phyloP scores from a whole-genome alignment of 2,888 invertebrate species.

The Pollenia angustigena region DNA sequence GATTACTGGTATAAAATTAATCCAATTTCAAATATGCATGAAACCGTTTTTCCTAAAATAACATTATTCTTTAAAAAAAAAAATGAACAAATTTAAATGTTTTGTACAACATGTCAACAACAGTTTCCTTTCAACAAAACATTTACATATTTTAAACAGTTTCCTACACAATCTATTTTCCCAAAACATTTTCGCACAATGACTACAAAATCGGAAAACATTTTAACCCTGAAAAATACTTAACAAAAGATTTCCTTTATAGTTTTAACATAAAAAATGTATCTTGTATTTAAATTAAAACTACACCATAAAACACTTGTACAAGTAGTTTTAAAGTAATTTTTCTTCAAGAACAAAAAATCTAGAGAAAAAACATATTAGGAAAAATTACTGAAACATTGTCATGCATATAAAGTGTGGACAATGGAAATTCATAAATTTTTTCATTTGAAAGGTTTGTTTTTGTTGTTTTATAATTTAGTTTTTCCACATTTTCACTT shows the following conservation, averaged over 20 bases:
- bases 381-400: conserved; percentile 8
- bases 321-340: conserved; percentile 22
- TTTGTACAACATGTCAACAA: too few relatives aligned
- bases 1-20: too few relatives aligned
- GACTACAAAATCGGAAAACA: conserved; percentile 8
- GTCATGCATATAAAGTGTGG: conserved; percentile 17
- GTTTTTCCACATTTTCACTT: conserved; percentile 10
- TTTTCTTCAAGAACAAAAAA: conserved; percentile 26
- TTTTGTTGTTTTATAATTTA: conserved; percentile 22
- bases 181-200: background rate
- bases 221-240: background rate
- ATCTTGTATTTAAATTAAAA: conserved; percentile 28
- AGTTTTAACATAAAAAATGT: background rate
- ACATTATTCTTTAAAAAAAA: too few relatives aligned
- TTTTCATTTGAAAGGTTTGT: background rate
- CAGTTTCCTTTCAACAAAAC: background rate
- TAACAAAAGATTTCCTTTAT: background rate
- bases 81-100: too few relatives aligned
- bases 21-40: too few relatives aligned
- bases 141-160: background rate
- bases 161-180: background rate
- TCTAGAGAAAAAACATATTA: background rate
- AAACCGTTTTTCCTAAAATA: too few relatives aligned
- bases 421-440: conserved; percentile 16
- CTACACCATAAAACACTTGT: background rate